Evolutionary conservation across 2,797 vertebrate species (phyloP).

Genomic region (Lacerta bilineata): DNA sequence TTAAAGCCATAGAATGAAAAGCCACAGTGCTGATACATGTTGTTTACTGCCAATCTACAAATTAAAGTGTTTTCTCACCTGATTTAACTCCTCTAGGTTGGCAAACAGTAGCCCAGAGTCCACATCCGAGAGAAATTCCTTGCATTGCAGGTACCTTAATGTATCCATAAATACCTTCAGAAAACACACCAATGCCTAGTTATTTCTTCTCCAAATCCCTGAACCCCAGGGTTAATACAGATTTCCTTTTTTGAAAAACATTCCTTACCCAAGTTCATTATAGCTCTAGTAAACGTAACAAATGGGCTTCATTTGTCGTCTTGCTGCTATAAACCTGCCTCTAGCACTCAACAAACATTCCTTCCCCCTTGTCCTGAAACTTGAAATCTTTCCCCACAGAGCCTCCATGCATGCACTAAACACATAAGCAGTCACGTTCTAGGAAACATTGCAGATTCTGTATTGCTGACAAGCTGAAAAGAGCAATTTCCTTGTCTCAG

Average conservation of each 20-base stretch:
- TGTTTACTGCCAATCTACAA: constrained; percentile 6
- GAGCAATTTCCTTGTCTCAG: neutral
- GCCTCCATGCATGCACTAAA: neutral
- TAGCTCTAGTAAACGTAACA: neutral
- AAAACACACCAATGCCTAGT: constrained; percentile 37
- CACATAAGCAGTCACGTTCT: neutral
- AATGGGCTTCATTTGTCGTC: neutral
- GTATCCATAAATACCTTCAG: constrained; percentile 89
- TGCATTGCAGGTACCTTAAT: constrained; percentile 85
- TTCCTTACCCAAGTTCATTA: neutral
- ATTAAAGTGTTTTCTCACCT: constrained; percentile 81
- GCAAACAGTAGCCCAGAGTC: constrained; percentile 89
- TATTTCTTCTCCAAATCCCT: constrained; percentile 7
- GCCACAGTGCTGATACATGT: neutral
- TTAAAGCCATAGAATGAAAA: neutral
- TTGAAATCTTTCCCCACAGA: neutral
- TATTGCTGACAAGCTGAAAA: neutral
- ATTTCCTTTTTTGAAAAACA: neutral
- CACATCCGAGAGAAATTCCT: constrained; percentile 86
- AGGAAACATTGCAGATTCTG: neutral
- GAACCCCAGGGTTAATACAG: neutral
- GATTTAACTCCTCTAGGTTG: constrained; percentile 90
- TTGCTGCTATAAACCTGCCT: neutral
- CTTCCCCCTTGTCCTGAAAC: too few species aligned
- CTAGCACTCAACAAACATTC: neutral